Percentiles rank a stretch among this genome's conserved stretches.
Conservation (phyloP, 2,888 invertebrate genomes). For the Alsophila aescularia region DNA sequence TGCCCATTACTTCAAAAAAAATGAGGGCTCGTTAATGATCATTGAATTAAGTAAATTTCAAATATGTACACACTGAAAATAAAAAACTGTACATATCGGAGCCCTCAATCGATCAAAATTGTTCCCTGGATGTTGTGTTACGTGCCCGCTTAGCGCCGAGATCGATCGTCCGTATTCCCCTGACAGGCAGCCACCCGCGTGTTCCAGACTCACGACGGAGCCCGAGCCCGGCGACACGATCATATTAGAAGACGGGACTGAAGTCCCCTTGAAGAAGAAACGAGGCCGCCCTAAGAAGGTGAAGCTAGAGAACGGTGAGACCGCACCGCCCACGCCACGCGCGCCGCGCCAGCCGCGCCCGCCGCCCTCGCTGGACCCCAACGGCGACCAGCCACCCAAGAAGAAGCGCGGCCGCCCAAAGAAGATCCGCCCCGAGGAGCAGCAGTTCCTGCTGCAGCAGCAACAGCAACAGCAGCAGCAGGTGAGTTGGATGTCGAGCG, state of each 20-base stretch:
- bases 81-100: neutral
- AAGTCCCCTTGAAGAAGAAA: constrained; percentile 92
- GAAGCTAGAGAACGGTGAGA: constrained; percentile 87
- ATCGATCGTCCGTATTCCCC: constrained; percentile 31
- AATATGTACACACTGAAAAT: no score
- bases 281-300: constrained; percentile 95
- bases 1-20: no score
- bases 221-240: constrained; percentile 82
- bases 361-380: constrained; percentile 54
- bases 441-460: constrained; percentile 79
- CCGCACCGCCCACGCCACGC: constrained; percentile 83
- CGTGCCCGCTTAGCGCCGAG: constrained; percentile 23
- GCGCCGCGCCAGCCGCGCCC: constrained; percentile 69
- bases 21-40: neutral
- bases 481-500: constrained; percentile 3
- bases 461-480: constrained; percentile 71
- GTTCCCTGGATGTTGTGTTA: constrained; percentile 22
- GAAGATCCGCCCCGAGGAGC: constrained; percentile 89
- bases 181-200: constrained; percentile 34
- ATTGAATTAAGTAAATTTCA: no score
- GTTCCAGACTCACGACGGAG: constrained; percentile 79
- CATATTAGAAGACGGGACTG: constrained; percentile 85
- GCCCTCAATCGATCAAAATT: constrained; percentile 8
- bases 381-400: constrained; percentile 86
- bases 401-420: constrained; percentile 95